Base-by-base conservation (phyloP, 2,797 vertebrate genomes). In the Todus mexicanus region DNA sequence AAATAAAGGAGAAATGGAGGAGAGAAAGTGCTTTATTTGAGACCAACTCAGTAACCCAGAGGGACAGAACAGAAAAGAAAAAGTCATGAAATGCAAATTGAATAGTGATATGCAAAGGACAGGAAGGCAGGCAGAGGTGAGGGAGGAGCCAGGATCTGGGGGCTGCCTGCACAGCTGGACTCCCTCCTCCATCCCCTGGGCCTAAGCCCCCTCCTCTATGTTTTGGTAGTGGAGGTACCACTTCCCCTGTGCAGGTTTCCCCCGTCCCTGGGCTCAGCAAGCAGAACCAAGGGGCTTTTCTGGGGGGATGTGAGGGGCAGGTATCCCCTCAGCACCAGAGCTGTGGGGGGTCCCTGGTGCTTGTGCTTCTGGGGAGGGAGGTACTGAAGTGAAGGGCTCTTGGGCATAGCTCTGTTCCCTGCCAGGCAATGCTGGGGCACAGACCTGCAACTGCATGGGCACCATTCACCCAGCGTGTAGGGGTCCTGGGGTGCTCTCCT, bases 21-120 rank as follows among this genome's bases (percentile, higher is more conserved):
- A 90, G 51, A 86, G 75, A 85, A 69, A 74, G 86, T 33, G n/a
- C 56, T 85, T 90, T 78, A 89, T 84, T n/a, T 78, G 74, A 90
- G 63, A 83, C 17, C 21, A 70, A 76, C n/a, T 88, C 72, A 66
- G 83, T 92, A 59, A 88, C 74, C 65, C 73, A 51, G 82, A 83
- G n/a, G 47, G 65, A 71, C 37, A 71, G 87, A 66, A 86, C 80
- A 86, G 54, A 83, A 47, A 56, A 74, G 54, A 82, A 47, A 66
- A 68, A 87, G 51, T 87, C 33, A 56, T 69, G 81, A 91, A 70
- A 92, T 69, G 87, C 59, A 63, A 76, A 61, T 47, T 66, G 50
- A 77, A 68, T 35, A 66, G 57, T 3, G 1, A 73, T 61, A 43
- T 72, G 60, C 42, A 60, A 38, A 57, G 42, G 81, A 75, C 53